Evolutionary conservation across 2,797 vertebrate genomes (phyloP), one percentile per base, ranked within the genome.

Genomic region (Ctenopoma multispine): DNA sequence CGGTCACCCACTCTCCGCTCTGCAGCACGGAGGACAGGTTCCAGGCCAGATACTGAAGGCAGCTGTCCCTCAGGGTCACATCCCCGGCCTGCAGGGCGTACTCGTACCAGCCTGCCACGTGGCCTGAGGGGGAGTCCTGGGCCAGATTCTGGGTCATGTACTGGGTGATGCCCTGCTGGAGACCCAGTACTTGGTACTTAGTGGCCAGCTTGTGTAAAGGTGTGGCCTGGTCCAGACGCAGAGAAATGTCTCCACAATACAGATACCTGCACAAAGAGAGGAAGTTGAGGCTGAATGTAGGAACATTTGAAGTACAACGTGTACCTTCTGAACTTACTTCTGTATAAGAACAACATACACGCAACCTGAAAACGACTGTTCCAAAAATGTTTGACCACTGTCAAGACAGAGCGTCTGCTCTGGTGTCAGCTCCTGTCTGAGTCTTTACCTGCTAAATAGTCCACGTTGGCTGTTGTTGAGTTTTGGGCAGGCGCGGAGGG

Each of bases 101-200:
- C 88, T 98, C 95, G 62, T 98, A 98, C 97, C 97, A 98, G 76
- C 94, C 92, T 29, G 96, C 96, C n/a, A 96, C 96, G 0, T 97
- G 96, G 56, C 96, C 96, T 0, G 92, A 90, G 1, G 93, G 92
- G 0, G 96, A 95, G 68, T 96, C 95, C 40, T 94, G 93, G 44
- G 94, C 95, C 83, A 97, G 90, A 69, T 96, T 96, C 75, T 81
- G 93, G 73, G 89, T 96, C 98, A 99, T 99, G 88, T 98, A 97
- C 15, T 96, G 95, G 0, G 94, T 93, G 58, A 98, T 84, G 1
- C 96, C 96, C 0, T 93, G 94, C 90, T 95, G 96, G 24, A 99
- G 94, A 46, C 90, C 89, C 49, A 80, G 80, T 38, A 99, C 95
- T 0, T 91, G 90, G 69, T 98, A 98, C 72, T 96, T 97, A 67